phyloP scores from a whole-genome alignment of 2,888 invertebrate species.

The Trilocha varians region DNA sequence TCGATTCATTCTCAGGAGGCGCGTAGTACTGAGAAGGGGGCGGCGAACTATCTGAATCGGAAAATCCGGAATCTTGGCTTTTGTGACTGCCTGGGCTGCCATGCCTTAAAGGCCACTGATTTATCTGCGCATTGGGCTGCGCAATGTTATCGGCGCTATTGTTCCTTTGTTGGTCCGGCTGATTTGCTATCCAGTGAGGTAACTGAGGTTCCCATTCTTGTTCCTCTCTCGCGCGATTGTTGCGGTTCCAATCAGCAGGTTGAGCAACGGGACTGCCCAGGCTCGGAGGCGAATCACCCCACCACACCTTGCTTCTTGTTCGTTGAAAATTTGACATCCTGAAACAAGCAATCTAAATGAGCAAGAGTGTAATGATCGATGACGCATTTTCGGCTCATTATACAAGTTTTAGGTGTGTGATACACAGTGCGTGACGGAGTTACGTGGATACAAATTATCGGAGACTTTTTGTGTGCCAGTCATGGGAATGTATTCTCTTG shows the following conservation, averaged over 20 bases:
- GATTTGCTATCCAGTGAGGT: constrained; percentile 67
- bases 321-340: constrained; percentile 79
- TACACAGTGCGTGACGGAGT: constrained; percentile 46
- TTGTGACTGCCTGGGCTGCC: constrained; percentile 77
- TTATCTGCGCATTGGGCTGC: constrained; percentile 42
- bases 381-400: constrained; percentile 61
- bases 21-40: constrained; percentile 59
- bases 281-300: constrained; percentile 69
- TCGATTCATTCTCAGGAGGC: constrained; percentile 42
- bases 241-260: constrained; percentile 40
- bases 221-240: constrained; percentile 39
- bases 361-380: constrained; percentile 62
- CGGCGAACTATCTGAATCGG: constrained; percentile 82
- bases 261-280: constrained; percentile 57
- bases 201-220: constrained; percentile 67
- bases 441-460: constrained; percentile 40
- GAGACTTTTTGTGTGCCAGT: constrained; percentile 36
- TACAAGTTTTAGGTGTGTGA: constrained; percentile 40
- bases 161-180: constrained; percentile 52
- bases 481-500: constrained; percentile 44
- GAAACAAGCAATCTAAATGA: constrained; percentile 50
- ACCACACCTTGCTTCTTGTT: constrained; percentile 79
- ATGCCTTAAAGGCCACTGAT: constrained; percentile 63
- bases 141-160: constrained; percentile 52
- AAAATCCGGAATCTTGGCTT: constrained; percentile 87